These are phyloP conservation scores for Clunio marinus DNA, from an alignment of 2,888 invertebrate genomes.

Conservation along the genomic window DNA sequence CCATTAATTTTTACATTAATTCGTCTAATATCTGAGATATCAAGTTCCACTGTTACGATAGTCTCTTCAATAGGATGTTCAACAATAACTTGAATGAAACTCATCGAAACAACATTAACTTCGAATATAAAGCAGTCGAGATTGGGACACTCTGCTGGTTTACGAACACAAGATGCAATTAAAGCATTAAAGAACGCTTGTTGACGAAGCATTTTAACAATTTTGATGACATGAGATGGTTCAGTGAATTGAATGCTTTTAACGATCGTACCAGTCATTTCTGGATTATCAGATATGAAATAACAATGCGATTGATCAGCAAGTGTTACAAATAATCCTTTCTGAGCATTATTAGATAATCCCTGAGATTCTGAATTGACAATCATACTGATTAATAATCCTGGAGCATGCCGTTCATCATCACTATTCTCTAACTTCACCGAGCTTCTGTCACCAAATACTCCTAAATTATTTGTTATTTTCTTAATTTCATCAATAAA, in stretches of 20 bases:
- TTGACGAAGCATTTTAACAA: constrained; percentile 77
- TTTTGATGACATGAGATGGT: constrained; percentile 85
- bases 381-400: constrained; percentile 71
- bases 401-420: constrained; percentile 45
- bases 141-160: constrained; percentile 72
- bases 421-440: background rate
- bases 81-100: constrained; percentile 82
- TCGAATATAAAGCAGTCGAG: constrained; percentile 78
- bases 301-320: constrained; percentile 94
- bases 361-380: constrained; percentile 74
- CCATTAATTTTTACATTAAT: constrained; percentile 70
- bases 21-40: constrained; percentile 74
- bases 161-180: constrained; percentile 81
- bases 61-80: constrained; percentile 91
- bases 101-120: constrained; percentile 83
- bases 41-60: constrained; percentile 87
- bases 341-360: constrained; percentile 66
- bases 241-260: constrained; percentile 86
- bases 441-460: constrained; percentile 49
- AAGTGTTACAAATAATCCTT: constrained; percentile 81
- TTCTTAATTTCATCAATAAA: constrained; percentile 64
- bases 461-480: constrained; percentile 56
- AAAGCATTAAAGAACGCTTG: constrained; percentile 90
- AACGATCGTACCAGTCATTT: constrained; percentile 55
- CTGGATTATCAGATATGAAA: constrained; percentile 79